Base-by-base conservation (phyloP, 1,140 invertebrate genomes). In the Zophobas atratus region DNA sequence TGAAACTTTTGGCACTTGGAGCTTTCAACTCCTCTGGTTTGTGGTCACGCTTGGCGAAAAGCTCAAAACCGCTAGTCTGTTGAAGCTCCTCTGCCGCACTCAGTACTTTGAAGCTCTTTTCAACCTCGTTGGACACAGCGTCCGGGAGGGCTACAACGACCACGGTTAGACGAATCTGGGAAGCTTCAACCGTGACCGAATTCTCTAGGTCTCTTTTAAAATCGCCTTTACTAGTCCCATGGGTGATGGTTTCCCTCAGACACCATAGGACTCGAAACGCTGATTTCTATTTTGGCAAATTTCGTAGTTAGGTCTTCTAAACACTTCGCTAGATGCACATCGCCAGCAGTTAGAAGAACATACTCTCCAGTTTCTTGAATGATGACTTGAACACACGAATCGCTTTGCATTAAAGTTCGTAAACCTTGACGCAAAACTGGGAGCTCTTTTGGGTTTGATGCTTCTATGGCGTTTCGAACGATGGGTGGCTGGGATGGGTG, bases 261-360 rank as follows among this genome's bases (percentile, higher is more conserved):
- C 1, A 99, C 97, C 80, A 99, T 99, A 0, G 98, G 98, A 82
- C 95, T 92, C 0, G 98, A 99, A 0, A 96, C 96, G 80, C 93
- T 93, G 5, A 99, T 89, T 48, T 96, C 92, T 74, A 98, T 91
- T 85, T 96, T 96, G 0, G 96, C 96, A 88, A 96, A 98, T 81
- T 92, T 91, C 56, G 88, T 88, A 82, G 91, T 91, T 5, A 99
- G 88, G 88, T 98, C 96, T 81, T 95, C 92, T 0, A 98, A 84
- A 89, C 99, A 99, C 82, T 97, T 93, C 85, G 99, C 95, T 43
- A 99, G 88, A 89, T 99, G 99, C 4, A 99, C 96, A 89, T 99
- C 98, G 0, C 99, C 99, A 4, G 98, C 95, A 0, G 98, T 99
- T 1, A 96, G 92, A n/a, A 99, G 88, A 0, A 99, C 95, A 85